Evolutionary conservation across 1,140 invertebrate genomes (phyloP), one percentile per base, ranked within the genome.

Genomic region (Lucilia cuprina): DNA sequence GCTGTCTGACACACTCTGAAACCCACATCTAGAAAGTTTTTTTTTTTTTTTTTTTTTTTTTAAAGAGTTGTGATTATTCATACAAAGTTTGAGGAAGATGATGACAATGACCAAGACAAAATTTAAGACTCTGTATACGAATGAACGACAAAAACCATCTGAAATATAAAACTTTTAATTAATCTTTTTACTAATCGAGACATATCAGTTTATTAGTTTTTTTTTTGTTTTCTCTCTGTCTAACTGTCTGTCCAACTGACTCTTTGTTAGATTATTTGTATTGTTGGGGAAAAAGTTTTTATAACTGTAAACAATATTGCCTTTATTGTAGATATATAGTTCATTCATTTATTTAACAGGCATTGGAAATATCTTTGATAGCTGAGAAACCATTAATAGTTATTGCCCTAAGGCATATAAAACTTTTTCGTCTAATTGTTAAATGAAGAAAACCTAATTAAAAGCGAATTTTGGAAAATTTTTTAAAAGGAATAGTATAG

Each of bases 181-280:
- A 70, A 70, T 70, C 65, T 70, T 25, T 10, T 25, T 21, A 70
- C 65, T 70, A 70, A 70, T 70, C 65, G 65, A 70, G 65, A 70
- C 65, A 70, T 70, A 70, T 70, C 65, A 21, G 65, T 70, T 70
- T 70, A 70, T 70, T 70, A 70, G 65, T 21, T 21, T 70, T 21
- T 21, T 70, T n/a, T 41, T 2, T 10, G n/a, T n/a, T 60, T 0
- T 14, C 55, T 8, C n/a, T n/a, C 4, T 60, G n/a, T n/a, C n/a
- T n/a, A n/a, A n/a, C 55, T 60, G 14, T 60, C 14, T 30, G 25
- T 30, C 25, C 25, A 30, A 30, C 25, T 60, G 55, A n/a, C 55
- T 41, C 41, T 41, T 41, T 41, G 41, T 41, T 41, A 3, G 10
- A 8, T 0, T 41, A 60, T 60, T 25, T 21, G 7, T 70, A 25